Conservation (phyloP, 2,113 vertebrate genomes). For the Campylomormyrus numenius region DNA sequence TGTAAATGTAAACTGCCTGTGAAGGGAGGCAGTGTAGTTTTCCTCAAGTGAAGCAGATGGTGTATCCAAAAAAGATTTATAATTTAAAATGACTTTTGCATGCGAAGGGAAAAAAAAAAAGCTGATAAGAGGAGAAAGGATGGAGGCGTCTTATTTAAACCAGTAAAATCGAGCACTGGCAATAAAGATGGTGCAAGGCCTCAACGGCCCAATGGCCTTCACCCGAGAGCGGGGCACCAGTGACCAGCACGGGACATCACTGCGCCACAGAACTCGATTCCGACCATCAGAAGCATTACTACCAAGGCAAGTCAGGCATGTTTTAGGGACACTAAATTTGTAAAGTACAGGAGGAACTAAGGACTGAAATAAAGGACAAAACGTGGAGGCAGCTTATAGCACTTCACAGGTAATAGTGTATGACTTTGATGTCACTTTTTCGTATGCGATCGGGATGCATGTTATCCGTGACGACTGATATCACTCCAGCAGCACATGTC, state of each 20-base stretch:
- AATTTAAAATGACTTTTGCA: neutral
- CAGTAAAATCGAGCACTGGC: neutral
- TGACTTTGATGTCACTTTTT: neutral
- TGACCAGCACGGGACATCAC: neutral
- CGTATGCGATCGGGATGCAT: neutral
- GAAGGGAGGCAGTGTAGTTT: neutral
- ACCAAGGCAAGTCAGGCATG: neutral
- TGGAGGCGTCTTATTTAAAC: neutral
- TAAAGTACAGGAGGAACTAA: neutral
- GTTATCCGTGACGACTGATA: neutral
- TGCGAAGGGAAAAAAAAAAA: neutral
- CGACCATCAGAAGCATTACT: neutral
- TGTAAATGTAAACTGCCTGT: neutral
- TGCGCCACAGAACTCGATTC: neutral
- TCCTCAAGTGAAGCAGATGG: neutral
- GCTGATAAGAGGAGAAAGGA: neutral
- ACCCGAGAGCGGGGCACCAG: accelerated
- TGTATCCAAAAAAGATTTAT: neutral
- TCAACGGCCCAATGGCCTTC: neutral
- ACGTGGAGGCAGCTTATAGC: neutral
- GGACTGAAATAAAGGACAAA: neutral
- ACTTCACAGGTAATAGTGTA: neutral
- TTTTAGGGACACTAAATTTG: neutral
- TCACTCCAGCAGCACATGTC: neutral
- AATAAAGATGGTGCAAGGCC: neutral